Evolutionary conservation across 2,888 invertebrate genomes (phyloP).

Genomic region (Onthophagus sagittarius): DNA sequence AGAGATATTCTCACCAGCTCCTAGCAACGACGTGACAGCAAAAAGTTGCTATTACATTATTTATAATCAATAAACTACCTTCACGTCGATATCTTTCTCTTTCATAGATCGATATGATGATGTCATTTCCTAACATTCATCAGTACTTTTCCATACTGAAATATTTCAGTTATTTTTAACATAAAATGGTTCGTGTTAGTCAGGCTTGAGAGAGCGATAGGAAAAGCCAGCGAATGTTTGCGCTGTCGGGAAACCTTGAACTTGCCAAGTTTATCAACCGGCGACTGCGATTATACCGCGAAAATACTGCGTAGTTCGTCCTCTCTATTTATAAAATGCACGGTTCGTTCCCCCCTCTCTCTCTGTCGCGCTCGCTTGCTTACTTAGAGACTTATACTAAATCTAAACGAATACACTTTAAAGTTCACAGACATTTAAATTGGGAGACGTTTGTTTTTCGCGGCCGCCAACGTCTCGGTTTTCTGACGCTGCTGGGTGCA

Average conservation of each 20-base stretch:
- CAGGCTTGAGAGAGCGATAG: neutral
- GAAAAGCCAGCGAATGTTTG: neutral
- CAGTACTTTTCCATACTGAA: neutral
- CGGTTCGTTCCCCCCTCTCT: conserved; percentile 15
- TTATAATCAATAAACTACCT: too few species aligned
- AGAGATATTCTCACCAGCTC: too few species aligned
- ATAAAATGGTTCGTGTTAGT: neutral
- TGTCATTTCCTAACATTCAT: too few species aligned
- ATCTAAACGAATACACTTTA: conserved; percentile 16
- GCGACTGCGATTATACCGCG: neutral
- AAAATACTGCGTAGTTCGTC: conserved; percentile 20
- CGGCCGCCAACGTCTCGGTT: neutral
- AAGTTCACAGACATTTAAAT: conserved; percentile 22
- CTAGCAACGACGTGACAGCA: too few species aligned
- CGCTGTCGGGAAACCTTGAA: conserved; percentile 18
- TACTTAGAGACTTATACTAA: conserved; percentile 14
- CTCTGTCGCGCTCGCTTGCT: neutral
- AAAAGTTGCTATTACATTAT: too few species aligned
- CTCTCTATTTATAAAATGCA: neutral
- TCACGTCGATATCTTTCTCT: too few species aligned
- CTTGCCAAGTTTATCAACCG: conserved; percentile 19
- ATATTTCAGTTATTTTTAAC: neutral
- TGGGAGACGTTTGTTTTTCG: neutral
- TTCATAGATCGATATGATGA: too few species aligned
- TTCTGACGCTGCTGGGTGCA: neutral